Evolutionary conservation across 2,888 invertebrate genomes (phyloP), one percentile per base, ranked within the genome.

Genomic region (Cistogaster globosa): DNA sequence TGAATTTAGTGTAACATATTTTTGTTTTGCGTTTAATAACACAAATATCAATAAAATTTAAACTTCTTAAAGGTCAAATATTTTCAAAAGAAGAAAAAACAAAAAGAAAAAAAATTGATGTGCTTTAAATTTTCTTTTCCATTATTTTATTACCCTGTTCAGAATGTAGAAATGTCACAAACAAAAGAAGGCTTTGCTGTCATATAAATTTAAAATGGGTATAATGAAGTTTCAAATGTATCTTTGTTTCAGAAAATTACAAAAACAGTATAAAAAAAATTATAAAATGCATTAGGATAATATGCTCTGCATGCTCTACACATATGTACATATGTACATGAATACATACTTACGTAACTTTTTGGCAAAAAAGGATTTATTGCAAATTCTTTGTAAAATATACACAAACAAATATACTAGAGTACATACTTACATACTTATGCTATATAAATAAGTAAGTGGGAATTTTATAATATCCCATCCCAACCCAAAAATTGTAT

Each of bases 161-260:
- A 48, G 60, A 77, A 72, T 68, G 20, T 12, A 42, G 42, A 42
- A 12, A 42, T 74, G 22, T 58, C 26, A 65, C 32, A 74, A 65
- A 85, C 78, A 85, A 82, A 55, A 75, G 78, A 79, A 60, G 82
- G 78, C 78, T 75, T 78, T 71, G 71, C 78, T 79, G 85, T 85
- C 85, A 82, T 71, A 79, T 82, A 82, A 82, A 82, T 82, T 82
- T 65, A 20, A 78, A 75, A 79, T 75, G 71, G 60, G 48, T 62
- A 65, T 22, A 60, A 60, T 58, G 38, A 78, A 69, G 51, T 60
- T 42, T 58, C n/a, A 16, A 22, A 60, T 7, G 45, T 48, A 48
- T 48, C 16, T 48, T 6, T 16, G 45, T n/a, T 48, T 48, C 3
- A 18, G 3, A 18, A 53, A 53, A 53, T 18, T 18, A n/a, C 18